Conservation (phyloP, 2,797 vertebrate genomes). For the Amazonetta brasiliensis region DNA sequence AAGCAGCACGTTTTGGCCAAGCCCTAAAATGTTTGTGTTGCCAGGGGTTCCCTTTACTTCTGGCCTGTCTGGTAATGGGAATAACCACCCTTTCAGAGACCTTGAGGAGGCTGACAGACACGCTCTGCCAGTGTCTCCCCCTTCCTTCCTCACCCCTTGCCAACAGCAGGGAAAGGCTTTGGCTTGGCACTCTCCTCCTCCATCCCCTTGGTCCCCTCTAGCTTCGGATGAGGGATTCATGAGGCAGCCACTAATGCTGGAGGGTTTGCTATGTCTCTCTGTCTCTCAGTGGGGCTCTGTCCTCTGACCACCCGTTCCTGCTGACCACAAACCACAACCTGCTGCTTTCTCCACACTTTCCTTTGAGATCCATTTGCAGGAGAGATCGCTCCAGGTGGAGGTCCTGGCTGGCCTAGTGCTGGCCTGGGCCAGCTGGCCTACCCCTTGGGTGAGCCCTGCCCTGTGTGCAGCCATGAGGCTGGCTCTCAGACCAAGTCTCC, state of each 20-base stretch:
- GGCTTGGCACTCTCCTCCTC: not conserved
- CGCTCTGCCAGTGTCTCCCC: not conserved
- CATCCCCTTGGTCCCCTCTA: fast-evolving
- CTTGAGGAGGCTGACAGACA: not conserved
- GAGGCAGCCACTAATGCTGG: not conserved
- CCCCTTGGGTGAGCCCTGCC: not conserved
- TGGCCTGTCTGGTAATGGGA: not conserved
- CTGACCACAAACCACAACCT: not conserved
- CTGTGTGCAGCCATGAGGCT: not conserved
- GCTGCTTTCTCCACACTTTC: not conserved
- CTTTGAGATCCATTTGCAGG: not conserved
- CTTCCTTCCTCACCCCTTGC: not conserved
- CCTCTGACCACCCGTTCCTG: not conserved
- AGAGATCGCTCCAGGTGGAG: not conserved
- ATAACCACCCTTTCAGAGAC: not conserved
- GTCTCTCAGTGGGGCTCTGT: not conserved
- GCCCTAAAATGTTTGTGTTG: too few relatives aligned
- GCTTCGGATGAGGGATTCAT: not conserved
- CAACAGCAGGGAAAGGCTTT: not conserved
- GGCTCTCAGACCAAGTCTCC: not conserved
- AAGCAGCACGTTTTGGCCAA: not conserved
- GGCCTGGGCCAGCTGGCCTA: not conserved
- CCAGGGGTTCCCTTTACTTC: not conserved
- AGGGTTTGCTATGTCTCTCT: not conserved
- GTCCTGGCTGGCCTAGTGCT: too few relatives aligned